phyloP scores from a whole-genome alignment of 2,113 vertebrate species.

The Electrona antarctica region DNA sequence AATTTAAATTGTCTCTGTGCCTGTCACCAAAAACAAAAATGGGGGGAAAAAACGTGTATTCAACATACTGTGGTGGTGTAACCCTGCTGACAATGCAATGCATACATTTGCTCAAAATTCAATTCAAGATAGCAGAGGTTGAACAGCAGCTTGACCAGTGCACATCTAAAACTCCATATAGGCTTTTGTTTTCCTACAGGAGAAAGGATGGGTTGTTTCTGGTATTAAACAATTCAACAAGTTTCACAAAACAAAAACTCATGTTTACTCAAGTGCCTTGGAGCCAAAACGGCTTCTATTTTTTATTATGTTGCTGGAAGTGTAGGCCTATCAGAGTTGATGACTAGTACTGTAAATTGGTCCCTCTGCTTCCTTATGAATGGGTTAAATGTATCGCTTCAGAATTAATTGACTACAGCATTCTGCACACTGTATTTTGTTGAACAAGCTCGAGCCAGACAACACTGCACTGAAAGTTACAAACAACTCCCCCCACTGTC shows the following conservation, averaged over 20 bases:
- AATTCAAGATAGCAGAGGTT: no score
- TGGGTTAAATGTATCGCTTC: constrained; percentile 62
- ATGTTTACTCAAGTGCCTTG: not conserved
- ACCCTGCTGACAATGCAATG: not conserved
- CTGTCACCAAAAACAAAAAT: constrained; percentile 8
- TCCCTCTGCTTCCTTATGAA: constrained; percentile 32
- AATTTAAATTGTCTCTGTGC: not conserved
- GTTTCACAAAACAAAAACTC: constrained; percentile 18
- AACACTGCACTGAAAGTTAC: constrained; percentile 74
- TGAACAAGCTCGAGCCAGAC: constrained; percentile 81
- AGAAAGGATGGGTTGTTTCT: no score
- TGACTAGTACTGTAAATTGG: constrained; percentile 18
- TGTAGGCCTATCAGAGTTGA: constrained; percentile 32
- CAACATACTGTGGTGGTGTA: not conserved
- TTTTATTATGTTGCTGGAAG: not conserved
- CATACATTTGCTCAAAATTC: not conserved
- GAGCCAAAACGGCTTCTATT: constrained; percentile 19
- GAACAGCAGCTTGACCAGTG: no score
- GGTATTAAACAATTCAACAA: constrained; percentile 5
- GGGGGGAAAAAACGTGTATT: not conserved
- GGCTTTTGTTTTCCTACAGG: no score
- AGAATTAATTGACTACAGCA: constrained; percentile 84
- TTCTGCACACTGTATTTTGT: constrained; percentile 80
- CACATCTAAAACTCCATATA: no score
- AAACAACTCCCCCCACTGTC: constrained; percentile 80